Evolutionary conservation across 23 tunicate genomes (phyloP).

Genomic region (Trididemnum nubilum): DNA sequence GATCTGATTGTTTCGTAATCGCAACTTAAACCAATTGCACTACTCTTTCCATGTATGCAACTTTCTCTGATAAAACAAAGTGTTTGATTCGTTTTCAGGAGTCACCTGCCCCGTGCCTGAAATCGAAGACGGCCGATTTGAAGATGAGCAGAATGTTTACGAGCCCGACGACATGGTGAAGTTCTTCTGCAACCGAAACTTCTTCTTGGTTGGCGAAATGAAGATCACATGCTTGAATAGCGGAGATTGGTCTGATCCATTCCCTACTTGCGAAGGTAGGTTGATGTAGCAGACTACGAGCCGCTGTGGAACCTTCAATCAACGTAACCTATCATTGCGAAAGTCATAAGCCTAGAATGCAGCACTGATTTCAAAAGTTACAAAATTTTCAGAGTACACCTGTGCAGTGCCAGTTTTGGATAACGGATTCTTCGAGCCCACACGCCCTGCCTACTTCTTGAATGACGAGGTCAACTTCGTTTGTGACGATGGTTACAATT

Average conservation of each 20-base stretch:
- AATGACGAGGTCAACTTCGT: not conserved
- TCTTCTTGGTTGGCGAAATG: not conserved
- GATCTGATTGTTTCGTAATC: no score
- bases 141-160: not conserved
- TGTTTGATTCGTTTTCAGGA: conserved; percentile 14
- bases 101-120: not conserved
- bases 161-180: not conserved
- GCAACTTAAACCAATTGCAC: no score
- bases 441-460: not conserved
- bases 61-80: no score
- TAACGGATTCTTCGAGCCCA: conserved; percentile 7
- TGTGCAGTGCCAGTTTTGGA: not conserved
- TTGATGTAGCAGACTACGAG: not conserved
- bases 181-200: not conserved
- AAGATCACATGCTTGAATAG: not conserved
- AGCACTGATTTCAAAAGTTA: no score
- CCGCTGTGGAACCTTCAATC: not conserved
- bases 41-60: no score
- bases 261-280: not conserved
- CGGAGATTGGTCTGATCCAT: not conserved
- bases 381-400: not conserved
- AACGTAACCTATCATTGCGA: not conserved
- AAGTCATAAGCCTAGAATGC: not conserved
- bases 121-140: conserved; percentile 12
- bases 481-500: not conserved